Evolutionary conservation across 2,113 vertebrate species (phyloP).

Genomic region (Prinia subflava): DNA sequence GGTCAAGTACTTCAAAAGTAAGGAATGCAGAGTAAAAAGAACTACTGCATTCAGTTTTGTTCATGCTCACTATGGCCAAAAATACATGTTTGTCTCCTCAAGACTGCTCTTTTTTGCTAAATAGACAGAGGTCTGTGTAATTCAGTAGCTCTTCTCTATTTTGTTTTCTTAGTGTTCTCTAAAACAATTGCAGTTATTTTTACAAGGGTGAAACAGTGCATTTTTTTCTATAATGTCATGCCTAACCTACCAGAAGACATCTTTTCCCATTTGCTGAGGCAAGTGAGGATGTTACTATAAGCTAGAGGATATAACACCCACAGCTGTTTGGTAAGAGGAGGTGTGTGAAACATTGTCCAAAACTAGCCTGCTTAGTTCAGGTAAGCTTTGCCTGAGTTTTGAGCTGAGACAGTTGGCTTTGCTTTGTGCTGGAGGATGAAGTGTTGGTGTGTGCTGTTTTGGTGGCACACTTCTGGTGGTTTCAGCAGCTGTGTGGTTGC

Average conservation of each 20-base stretch:
- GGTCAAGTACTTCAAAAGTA: background rate
- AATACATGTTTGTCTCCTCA: accelerated
- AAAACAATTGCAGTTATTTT: background rate
- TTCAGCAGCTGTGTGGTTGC: background rate
- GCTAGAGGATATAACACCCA: background rate
- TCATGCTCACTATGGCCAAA: background rate
- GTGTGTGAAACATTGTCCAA: background rate
- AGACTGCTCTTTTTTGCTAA: background rate
- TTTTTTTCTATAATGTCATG: background rate
- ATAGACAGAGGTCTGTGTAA: background rate
- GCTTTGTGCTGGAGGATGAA: background rate
- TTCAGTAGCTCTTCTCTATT: background rate
- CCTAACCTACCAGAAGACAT: background rate
- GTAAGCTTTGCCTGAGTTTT: background rate
- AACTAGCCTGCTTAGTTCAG: background rate
- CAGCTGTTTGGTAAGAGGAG: background rate
- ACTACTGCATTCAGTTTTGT: background rate
- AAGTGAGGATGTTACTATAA: background rate
- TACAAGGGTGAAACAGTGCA: background rate
- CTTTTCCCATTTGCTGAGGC: background rate
- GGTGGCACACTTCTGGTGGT: background rate
- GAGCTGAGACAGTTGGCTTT: background rate
- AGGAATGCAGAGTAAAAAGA: background rate
- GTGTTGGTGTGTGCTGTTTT: background rate
- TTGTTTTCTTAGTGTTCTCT: background rate